Conservation (phyloP, 2,797 vertebrate species). For the Neostethus bicornis region DNA sequence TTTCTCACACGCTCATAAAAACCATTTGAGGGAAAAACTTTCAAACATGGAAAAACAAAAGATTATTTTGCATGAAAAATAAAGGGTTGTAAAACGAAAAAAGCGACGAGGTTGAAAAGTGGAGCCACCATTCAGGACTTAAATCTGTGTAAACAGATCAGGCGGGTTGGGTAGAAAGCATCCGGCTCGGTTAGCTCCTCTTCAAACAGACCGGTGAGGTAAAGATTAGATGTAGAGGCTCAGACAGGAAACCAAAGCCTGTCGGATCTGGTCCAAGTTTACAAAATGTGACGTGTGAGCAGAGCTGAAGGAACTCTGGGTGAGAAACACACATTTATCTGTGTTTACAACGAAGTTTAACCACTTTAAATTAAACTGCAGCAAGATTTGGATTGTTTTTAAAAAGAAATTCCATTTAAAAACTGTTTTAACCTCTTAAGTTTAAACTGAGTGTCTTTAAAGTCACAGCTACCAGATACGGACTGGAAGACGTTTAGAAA, state of each 20-base stretch:
- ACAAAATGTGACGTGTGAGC: slow-evolving; percentile 20
- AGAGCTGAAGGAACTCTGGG: neutral
- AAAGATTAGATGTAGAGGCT: slow-evolving; percentile 43
- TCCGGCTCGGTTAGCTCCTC: neutral
- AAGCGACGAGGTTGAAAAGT: slow-evolving; percentile 27
- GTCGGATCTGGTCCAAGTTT: slow-evolving; percentile 21
- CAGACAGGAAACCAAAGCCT: slow-evolving; percentile 35
- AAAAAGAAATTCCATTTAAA: too few relatives aligned
- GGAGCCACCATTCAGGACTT: slow-evolving; percentile 15
- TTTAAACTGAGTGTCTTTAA: too few relatives aligned
- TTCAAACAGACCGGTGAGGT: slow-evolving; percentile 33
- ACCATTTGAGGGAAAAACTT: too few relatives aligned
- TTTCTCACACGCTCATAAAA: too few relatives aligned
- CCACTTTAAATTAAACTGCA: neutral
- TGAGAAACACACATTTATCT: neutral
- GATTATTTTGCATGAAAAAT: too few relatives aligned
- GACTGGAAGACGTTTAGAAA: too few relatives aligned
- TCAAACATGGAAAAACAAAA: too few relatives aligned
- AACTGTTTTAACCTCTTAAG: too few relatives aligned
- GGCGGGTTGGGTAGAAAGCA: slow-evolving; percentile 25
- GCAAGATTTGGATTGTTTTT: too few relatives aligned
- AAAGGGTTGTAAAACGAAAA: slow-evolving; percentile 42
- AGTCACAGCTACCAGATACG: too few relatives aligned
- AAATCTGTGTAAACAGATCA: slow-evolving; percentile 30
- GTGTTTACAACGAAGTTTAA: neutral